A percentile compares a stretch with the other conserved stretches of the same genome.
These are phyloP conservation scores for Mola mola DNA, from an alignment of 2,113 vertebrate species.

Conservation along the genomic window DNA sequence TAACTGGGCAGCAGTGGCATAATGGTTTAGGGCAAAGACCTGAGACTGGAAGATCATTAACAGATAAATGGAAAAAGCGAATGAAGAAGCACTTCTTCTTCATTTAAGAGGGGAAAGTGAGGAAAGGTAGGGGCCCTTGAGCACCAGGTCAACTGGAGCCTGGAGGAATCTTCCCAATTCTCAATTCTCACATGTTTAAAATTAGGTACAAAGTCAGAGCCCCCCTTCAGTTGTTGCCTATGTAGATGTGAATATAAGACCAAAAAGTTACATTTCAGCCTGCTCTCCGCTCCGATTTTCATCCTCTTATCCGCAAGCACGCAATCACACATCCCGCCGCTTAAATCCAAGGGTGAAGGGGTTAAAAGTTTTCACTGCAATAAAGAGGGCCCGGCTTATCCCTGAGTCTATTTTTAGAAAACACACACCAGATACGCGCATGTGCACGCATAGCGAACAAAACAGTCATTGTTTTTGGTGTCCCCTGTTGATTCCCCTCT, in stretches of 20 bases:
- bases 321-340: slow-evolving; percentile 30
- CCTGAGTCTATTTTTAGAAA: slow-evolving; percentile 75
- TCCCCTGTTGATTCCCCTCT: slow-evolving; percentile 51
- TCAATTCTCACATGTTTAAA: too few species aligned
- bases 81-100: slow-evolving; percentile 10
- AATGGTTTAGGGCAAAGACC: slow-evolving; percentile 26
- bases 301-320: slow-evolving; percentile 34
- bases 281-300: slow-evolving; percentile 11
- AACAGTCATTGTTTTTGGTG: slow-evolving; percentile 71
- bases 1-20: slow-evolving; percentile 4
- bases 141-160: too few species aligned
- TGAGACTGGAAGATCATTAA: slow-evolving; percentile 20
- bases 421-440: slow-evolving; percentile 58
- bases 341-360: slow-evolving; percentile 64
- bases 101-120: background rate
- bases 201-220: slow-evolving; percentile 5
- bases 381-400: slow-evolving; percentile 76
- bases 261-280: slow-evolving; percentile 15
- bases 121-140: background rate
- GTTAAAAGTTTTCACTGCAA: slow-evolving; percentile 79
- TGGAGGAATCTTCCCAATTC: too few species aligned
- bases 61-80: slow-evolving; percentile 28
- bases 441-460: slow-evolving; percentile 64
- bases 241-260: background rate
- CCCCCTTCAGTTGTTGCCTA: background rate